Evolutionary conservation across 2,797 vertebrate species (phyloP).

Genomic region (Acanthiza pusilla): DNA sequence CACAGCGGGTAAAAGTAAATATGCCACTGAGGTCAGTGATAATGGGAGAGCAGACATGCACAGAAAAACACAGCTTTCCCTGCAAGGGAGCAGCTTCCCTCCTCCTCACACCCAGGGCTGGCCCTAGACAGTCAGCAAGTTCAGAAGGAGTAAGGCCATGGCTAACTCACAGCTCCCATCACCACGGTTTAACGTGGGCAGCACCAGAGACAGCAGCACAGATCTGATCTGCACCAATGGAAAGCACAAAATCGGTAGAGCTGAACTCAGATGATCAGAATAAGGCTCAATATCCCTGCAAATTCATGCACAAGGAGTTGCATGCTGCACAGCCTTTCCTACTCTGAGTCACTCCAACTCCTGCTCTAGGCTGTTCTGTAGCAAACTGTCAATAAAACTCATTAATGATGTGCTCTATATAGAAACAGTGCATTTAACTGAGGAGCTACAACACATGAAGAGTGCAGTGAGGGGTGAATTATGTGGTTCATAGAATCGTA

Average conservation of each 20-base stretch:
- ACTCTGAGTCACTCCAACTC: conserved; percentile 32
- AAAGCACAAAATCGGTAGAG: background rate
- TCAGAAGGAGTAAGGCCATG: background rate
- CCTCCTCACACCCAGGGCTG: background rate
- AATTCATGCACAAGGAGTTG: background rate
- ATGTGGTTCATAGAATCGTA: background rate
- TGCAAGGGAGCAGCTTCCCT: background rate
- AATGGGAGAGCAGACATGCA: background rate
- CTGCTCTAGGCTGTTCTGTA: conserved; percentile 5
- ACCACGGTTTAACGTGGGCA: background rate
- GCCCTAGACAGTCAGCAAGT: background rate
- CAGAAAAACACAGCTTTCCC: background rate
- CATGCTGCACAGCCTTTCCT: background rate
- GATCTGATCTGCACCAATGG: background rate
- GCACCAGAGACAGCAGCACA: background rate
- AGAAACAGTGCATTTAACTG: background rate
- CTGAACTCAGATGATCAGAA: background rate
- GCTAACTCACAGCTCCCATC: background rate
- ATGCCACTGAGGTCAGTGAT: background rate
- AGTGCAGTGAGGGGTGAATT: background rate
- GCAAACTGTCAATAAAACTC: conserved; percentile 42
- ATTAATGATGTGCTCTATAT: conserved; percentile 1
- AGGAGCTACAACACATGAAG: background rate
- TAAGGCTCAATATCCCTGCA: background rate
- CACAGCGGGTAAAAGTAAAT: background rate